phyloP scores from a whole-genome alignment of 92 coral and sea anemone genomes.

The Phymanthus crucifer region DNA sequence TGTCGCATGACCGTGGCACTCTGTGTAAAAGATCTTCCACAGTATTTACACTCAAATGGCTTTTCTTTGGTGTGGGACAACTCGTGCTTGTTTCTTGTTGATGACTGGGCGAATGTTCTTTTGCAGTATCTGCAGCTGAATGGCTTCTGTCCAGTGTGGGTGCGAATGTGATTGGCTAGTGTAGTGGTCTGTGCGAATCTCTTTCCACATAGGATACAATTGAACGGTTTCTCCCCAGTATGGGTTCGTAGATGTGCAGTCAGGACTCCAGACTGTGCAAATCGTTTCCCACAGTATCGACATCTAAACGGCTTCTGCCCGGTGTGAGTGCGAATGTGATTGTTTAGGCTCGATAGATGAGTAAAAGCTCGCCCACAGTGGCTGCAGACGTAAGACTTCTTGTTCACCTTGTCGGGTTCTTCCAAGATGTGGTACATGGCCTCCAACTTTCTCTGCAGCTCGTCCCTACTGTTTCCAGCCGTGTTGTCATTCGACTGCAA shows the following conservation, averaged over 20 bases:
- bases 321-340: constrained; percentile 67
- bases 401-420: constrained; percentile 10
- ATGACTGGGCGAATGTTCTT: constrained; percentile 66
- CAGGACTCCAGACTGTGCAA: constrained; percentile 68
- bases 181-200: constrained; percentile 74
- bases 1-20: constrained; percentile 55
- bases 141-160: constrained; percentile 77
- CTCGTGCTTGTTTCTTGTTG: constrained; percentile 71
- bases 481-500: neutral
- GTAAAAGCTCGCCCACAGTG: constrained; percentile 59
- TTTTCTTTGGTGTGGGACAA: constrained; percentile 70
- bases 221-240: constrained; percentile 68
- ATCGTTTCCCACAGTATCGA: constrained; percentile 54
- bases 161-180: constrained; percentile 62
- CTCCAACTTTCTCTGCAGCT: neutral
- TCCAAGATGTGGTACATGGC: constrained; percentile 17
- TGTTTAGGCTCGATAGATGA: constrained; percentile 65
- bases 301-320: constrained; percentile 68
- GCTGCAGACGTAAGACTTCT: constrained; percentile 38
- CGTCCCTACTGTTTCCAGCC: neutral
- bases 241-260: constrained; percentile 70
- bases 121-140: constrained; percentile 53
- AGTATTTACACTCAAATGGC: constrained; percentile 60
- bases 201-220: constrained; percentile 53
- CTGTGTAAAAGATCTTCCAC: constrained; percentile 62